phyloP scores from a whole-genome alignment of 1,140 invertebrate genomes.

The Sitobion miscanthi region DNA sequence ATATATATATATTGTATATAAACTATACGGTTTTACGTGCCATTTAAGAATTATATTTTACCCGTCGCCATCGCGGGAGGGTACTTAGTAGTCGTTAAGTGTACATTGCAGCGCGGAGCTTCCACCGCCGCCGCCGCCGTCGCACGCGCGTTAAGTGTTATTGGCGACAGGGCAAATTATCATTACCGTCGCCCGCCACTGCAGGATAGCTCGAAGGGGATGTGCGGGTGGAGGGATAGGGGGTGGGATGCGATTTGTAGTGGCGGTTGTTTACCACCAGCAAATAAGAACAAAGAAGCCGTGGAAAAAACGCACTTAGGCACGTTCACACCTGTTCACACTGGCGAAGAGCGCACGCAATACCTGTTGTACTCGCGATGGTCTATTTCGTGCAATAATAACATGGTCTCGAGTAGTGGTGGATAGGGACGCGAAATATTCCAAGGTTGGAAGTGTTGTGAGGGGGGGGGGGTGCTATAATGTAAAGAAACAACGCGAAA shows the following conservation, averaged over 20 bases:
- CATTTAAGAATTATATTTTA: slow-evolving; percentile 1
- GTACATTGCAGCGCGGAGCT: neutral
- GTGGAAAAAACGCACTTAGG: slow-evolving; percentile 31
- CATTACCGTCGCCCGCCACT: neutral
- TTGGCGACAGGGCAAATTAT: slow-evolving; percentile 49
- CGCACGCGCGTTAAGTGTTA: slow-evolving; percentile 39
- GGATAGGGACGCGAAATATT: neutral
- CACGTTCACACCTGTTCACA: slow-evolving; percentile 52
- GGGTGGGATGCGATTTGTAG: neutral
- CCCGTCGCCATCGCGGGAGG: neutral
- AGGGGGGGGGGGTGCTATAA: neutral
- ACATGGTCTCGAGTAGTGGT: neutral
- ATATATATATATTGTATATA: neutral
- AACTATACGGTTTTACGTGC: neutral
- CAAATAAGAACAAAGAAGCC: slow-evolving; percentile 31
- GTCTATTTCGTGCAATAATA: neutral
- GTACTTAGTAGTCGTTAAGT: slow-evolving; percentile 5
- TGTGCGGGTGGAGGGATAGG: too few relatives aligned
- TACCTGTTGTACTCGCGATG: slow-evolving; percentile 26
- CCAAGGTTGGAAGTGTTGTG: neutral
- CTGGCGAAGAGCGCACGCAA: neutral
- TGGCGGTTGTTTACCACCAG: slow-evolving; percentile 35
- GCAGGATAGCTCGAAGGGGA: too few relatives aligned
- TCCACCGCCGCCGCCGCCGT: neutral
- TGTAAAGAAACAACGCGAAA: neutral